A percentile compares a stretch with the other conserved stretches of the same genome.
Conservation (phyloP, 53 echinoderm and acorn worm genomes). For the Antedon mediterranea region DNA sequence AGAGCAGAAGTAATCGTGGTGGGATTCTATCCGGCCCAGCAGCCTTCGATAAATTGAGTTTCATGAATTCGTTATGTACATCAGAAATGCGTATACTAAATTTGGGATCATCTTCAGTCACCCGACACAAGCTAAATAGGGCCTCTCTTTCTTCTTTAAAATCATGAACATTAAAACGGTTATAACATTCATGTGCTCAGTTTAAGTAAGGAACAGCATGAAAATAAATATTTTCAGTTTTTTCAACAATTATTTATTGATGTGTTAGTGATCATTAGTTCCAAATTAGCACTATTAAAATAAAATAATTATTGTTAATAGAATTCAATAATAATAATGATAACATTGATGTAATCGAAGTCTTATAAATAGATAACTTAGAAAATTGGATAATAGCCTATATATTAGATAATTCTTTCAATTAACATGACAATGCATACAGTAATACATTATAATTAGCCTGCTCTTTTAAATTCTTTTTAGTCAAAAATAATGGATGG, state of each 20-base stretch:
- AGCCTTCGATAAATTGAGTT: slow-evolving; percentile 9
- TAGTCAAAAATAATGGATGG: not conserved
- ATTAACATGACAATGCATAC: too few relatives aligned
- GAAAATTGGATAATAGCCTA: too few relatives aligned
- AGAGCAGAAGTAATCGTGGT: slow-evolving; percentile 6
- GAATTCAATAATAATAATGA: too few relatives aligned
- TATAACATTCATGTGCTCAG: too few relatives aligned
- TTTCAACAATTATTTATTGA: not conserved
- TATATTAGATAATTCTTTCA: too few relatives aligned
- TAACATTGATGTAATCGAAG: too few relatives aligned
- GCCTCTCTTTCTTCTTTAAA: not conserved
- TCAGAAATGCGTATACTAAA: not conserved
- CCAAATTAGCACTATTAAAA: too few relatives aligned
- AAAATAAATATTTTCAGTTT: not conserved
- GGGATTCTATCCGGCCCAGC: slow-evolving; percentile 8
- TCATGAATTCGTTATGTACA: slow-evolving; percentile 1
- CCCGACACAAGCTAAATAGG: not conserved
- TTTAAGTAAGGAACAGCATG: slow-evolving; percentile 1
- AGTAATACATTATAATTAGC: too few relatives aligned
- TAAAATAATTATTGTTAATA: too few relatives aligned
- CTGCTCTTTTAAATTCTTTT: too few relatives aligned
- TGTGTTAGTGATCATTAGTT: not conserved
- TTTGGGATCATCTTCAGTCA: not conserved
- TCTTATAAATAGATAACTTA: too few relatives aligned
- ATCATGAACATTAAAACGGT: slow-evolving; percentile 3